Base-by-base conservation (phyloP, 2,888 invertebrate genomes). In the Resseliella maxima region DNA sequence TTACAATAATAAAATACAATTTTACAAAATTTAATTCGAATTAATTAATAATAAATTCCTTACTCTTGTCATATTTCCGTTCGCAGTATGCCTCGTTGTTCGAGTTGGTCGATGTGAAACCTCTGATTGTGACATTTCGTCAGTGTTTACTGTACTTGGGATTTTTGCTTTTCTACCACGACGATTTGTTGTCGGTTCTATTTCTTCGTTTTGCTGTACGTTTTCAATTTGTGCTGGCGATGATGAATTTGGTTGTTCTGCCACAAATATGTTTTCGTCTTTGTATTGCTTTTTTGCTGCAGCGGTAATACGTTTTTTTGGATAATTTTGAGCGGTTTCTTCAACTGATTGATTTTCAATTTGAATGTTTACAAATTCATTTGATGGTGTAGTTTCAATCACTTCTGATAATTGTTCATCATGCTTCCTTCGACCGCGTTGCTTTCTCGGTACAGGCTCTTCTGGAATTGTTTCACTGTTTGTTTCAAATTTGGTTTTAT, bases 241-340 rank as follows among this genome's bases (percentile, higher is more conserved):
- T 21, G 18, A 50, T 31, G 31, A 0, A 72, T 1, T 15, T n/a
- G 72, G 0, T 1, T 27, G 35, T 72, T 72, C 72, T 3, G 31
- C 8, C n/a, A 35, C 3, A 31, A 72, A 27, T 31, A 18, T 12
- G 15, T 31, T 31, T 31, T 72, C 72, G 72, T 72, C 72, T 72
- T 31, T 83, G 41, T 83, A 83, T 83, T 83, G 38, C 38, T 83
- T 83, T n/a, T 38, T 83, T 83, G 83, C 83, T 18, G 83, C 83
- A 1, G 83, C 83, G 6, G 83, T 83, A 0, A 83, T 83, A 24
- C 83, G 83, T 12, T 83, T 81, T 38, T 87, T 86, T 27, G 87
- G 87, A 31, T 18, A 31, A 15, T 72, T 72, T n/a, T 72, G 31
- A 12, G 1, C 2, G 15, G 31, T 12, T 72, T 72, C 72, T 27